Evolutionary conservation across 2,113 vertebrate species (phyloP).

Genomic region (Isichthys henryi): DNA sequence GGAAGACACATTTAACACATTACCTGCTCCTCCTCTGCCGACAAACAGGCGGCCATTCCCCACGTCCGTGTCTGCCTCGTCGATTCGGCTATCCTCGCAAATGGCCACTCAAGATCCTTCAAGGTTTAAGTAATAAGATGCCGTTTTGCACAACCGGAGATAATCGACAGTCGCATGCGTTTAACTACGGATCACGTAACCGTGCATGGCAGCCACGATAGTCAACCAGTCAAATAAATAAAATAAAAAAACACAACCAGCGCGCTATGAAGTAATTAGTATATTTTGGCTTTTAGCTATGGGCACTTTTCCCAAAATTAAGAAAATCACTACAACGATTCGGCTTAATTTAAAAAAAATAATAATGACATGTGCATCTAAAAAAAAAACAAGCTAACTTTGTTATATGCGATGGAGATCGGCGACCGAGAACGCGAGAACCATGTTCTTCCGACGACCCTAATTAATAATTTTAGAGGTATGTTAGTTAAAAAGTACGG

Average conservation of each 20-base stretch:
- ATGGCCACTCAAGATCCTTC: background rate
- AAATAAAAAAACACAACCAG: background rate
- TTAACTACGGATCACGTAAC: background rate
- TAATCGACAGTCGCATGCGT: background rate
- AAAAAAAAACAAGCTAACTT: background rate
- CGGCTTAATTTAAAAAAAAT: background rate
- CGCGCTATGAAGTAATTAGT: background rate
- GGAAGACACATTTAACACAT: constrained; percentile 1
- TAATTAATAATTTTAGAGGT: background rate
- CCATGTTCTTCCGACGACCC: background rate
- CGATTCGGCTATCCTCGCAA: constrained; percentile 22
- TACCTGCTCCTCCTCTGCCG: constrained; percentile 67
- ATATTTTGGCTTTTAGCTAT: background rate
- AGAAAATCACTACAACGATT: background rate
- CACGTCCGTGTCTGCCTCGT: constrained; percentile 24
- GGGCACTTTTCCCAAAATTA: background rate
- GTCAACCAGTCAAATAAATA: background rate
- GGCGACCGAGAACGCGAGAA: background rate
- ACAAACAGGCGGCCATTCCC: constrained; percentile 61
- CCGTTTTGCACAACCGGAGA: background rate
- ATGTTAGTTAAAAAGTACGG: background rate
- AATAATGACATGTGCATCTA: background rate
- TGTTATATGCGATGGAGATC: background rate
- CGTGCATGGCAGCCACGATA: background rate
- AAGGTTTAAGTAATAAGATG: background rate